Conservation (phyloP, 2,888 invertebrate genomes). For the Chrysina gloriosa region DNA sequence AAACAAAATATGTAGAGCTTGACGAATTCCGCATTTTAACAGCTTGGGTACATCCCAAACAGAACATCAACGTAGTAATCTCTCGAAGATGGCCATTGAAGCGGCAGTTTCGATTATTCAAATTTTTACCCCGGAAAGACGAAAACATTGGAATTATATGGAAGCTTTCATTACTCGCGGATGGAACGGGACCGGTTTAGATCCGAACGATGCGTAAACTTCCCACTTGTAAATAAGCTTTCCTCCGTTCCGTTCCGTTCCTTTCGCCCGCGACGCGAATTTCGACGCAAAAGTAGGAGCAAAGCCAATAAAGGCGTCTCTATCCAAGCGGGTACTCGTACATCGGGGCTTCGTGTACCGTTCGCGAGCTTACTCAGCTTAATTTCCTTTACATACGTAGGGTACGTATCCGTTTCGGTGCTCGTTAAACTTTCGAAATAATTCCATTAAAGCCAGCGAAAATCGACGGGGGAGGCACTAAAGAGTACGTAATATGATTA, state of each 20-base stretch:
- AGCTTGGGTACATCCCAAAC: too few species aligned
- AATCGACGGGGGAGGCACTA: background rate
- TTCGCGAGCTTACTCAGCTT: background rate
- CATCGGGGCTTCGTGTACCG: background rate
- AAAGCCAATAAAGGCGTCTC: conserved; percentile 4
- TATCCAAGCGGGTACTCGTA: background rate
- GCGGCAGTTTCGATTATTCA: too few species aligned
- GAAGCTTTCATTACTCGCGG: background rate
- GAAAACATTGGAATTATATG: background rate
- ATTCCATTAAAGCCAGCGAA: conserved; percentile 17
- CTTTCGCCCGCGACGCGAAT: background rate
- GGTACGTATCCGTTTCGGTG: background rate
- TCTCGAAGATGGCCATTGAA: too few species aligned
- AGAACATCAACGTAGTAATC: too few species aligned
- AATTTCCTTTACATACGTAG: background rate
- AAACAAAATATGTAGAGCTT: too few species aligned
- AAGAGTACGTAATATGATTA: background rate
- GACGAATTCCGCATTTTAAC: too few species aligned
- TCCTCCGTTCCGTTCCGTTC: background rate
- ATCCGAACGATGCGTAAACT: background rate
- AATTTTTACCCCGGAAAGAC: too few species aligned
- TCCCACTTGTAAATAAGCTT: conserved; percentile 1
- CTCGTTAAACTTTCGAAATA: conserved; percentile 25
- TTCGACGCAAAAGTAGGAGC: background rate
- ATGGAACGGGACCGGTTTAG: background rate